Percentiles rank a stretch among this genome's conserved stretches.
These are phyloP conservation scores for Phragmatobia fuliginosa DNA, from an alignment of 2,888 invertebrate species.

Conservation along the genomic window DNA sequence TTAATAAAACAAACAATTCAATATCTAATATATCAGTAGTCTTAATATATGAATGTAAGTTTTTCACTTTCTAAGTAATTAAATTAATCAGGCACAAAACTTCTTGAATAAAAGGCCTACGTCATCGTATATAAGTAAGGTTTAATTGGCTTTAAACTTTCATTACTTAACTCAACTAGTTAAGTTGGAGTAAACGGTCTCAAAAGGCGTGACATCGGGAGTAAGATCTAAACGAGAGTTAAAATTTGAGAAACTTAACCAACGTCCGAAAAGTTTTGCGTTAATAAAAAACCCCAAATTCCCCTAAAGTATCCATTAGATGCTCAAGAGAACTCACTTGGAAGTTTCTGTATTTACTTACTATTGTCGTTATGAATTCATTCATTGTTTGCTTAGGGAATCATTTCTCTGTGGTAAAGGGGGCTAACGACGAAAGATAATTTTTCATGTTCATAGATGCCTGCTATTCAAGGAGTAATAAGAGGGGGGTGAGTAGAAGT, in stretches of 20 bases:
- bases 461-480: too few relatives aligned
- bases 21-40: too few relatives aligned
- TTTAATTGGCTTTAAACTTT: constrained; percentile 20
- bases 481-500: background rate
- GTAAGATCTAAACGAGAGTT: constrained; percentile 19
- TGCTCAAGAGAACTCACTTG: constrained; percentile 5
- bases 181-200: constrained; percentile 12
- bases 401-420: background rate
- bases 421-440: background rate
- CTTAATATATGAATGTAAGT: too few relatives aligned
- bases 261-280: constrained; percentile 9
- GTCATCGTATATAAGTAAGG: constrained; percentile 2
- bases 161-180: constrained; percentile 15
- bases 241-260: constrained; percentile 19
- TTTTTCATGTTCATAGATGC: too few relatives aligned
- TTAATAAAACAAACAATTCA: too few relatives aligned
- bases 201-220: constrained; percentile 5
- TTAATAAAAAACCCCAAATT: constrained; percentile 11
- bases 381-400: background rate
- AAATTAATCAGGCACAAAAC: background rate
- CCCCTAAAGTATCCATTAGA: constrained; percentile 8
- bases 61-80: background rate
- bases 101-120: background rate
- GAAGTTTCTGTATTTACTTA: background rate
- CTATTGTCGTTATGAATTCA: background rate